A percentile compares a stretch with the other conserved stretches of the same genome.
phyloP scores from a whole-genome alignment of 2,113 vertebrate genomes.

The Neolamprologus modestus region DNA sequence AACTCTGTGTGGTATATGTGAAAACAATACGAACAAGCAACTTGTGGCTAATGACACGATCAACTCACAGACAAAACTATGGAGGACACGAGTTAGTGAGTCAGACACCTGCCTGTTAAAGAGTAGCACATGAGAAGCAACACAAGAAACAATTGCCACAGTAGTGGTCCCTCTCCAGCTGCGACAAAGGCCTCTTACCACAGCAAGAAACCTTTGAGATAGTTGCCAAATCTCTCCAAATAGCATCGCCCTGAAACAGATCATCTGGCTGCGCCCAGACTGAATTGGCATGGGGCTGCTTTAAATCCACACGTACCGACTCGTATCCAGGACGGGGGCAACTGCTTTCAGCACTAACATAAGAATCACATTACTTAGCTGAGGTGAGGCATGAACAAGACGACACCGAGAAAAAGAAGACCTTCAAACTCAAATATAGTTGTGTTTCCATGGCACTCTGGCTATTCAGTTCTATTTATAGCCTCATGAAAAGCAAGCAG shows the following conservation, averaged over 20 bases:
- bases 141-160: background rate
- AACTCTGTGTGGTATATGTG: background rate
- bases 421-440: slow-evolving; percentile 8
- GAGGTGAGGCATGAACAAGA: background rate
- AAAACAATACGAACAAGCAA: background rate
- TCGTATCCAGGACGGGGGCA: background rate
- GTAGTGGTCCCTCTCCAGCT: background rate
- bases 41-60: background rate
- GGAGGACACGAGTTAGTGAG: background rate
- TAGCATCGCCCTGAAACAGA: background rate
- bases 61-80: background rate
- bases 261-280: background rate
- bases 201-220: background rate
- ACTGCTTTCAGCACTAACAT: background rate
- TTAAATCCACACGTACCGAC: background rate
- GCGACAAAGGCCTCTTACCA: slow-evolving; percentile 2
- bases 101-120: background rate
- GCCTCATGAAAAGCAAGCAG: background rate
- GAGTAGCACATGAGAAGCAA: background rate
- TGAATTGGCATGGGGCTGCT: background rate
- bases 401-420: background rate
- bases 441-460: slow-evolving; percentile 9
- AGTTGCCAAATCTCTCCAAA: background rate
- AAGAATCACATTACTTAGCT: background rate
- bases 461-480: slow-evolving; percentile 30